Base-by-base conservation (phyloP, 1,140 invertebrate genomes). In the Teleogryllus occipitalis region DNA sequence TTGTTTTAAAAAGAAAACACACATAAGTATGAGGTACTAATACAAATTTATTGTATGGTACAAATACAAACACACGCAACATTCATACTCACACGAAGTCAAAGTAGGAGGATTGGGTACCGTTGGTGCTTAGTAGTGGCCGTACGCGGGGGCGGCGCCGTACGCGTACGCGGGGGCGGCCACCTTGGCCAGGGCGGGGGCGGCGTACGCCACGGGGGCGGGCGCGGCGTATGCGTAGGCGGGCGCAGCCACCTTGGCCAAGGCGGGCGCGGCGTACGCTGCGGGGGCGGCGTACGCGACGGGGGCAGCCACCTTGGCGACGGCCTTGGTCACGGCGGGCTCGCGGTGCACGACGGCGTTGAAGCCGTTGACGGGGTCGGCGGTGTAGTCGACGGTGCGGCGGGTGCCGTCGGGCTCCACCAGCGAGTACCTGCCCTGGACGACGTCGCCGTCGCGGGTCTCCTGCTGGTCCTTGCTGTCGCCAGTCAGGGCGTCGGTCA, bases 221-320 rank as follows among this genome's bases (percentile, higher is more conserved):
- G 80, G 80, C 48, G 81, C 81, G 78, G 78, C 81, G 27, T 80
- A 80, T 8, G 79, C 80, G 8, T 39, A 39, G 1, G 75, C 79
- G 49, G 80, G 74, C 27, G 85, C 84, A 18, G 82, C 81, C 8
- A 82, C 79, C 18, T 81, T 83, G 78, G 83, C 65, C 21, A 12
- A 6, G 12, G 78, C 78, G 78, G 85, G 83, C 7, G 87, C 86
- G 3, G 85, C 84, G 12, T 85, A 81, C 8, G 46, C 75, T 0
- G 86, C 84, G 74, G 85, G 83, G 7, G 87, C 86, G 3, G 85
- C 84, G 12, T 85, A 81, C 8, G 46, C 75, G 49, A 46, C 65
- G 46, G 75, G 78, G 18, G 80, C 78, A 65, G 81, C 81, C 49
- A 75, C 81, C 22, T 80, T 78, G 74, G 79, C 81, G 8, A 78